Conservation (phyloP, 2,113 vertebrate genomes). For the Psilopogon haemacephalus region DNA sequence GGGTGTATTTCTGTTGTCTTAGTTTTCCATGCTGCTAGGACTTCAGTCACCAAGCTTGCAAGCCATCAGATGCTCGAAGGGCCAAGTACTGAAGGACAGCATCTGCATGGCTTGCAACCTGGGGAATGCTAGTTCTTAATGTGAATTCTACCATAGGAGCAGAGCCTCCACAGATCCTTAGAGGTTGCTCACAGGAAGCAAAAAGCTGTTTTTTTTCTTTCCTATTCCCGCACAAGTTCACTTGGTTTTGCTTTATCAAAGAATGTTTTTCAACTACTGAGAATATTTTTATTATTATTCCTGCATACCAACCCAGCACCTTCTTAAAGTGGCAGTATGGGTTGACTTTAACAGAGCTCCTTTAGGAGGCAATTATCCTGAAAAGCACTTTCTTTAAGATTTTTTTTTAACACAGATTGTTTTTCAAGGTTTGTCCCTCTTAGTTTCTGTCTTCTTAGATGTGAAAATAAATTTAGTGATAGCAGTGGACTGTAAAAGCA, state of each 20-base stretch:
- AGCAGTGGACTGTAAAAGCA: not conserved
- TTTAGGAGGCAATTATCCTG: not conserved
- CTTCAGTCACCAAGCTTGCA: not conserved
- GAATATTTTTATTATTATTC: fast-evolving
- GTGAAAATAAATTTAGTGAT: not conserved
- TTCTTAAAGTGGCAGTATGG: not conserved
- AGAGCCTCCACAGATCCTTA: not conserved
- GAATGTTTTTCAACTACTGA: not conserved
- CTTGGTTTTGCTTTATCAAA: not conserved
- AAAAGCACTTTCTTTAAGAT: not conserved
- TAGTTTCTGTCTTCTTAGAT: not conserved
- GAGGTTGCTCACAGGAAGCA: not conserved
- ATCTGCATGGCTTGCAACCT: not conserved
- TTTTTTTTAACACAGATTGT: not conserved
- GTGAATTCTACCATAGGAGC: fast-evolving
- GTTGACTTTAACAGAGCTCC: not conserved
- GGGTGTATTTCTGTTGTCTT: not conserved
- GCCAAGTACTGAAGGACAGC: not conserved
- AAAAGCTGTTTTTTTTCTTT: not conserved
- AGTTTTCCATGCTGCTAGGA: not conserved
- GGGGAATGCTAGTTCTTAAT: not conserved
- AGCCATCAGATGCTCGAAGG: not conserved
- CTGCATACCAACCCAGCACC: not conserved
- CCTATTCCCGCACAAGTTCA: not conserved
- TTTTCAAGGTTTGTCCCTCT: not conserved